Conservation (phyloP, 2,888 invertebrate genomes). For the Platerodrilus igneus region DNA sequence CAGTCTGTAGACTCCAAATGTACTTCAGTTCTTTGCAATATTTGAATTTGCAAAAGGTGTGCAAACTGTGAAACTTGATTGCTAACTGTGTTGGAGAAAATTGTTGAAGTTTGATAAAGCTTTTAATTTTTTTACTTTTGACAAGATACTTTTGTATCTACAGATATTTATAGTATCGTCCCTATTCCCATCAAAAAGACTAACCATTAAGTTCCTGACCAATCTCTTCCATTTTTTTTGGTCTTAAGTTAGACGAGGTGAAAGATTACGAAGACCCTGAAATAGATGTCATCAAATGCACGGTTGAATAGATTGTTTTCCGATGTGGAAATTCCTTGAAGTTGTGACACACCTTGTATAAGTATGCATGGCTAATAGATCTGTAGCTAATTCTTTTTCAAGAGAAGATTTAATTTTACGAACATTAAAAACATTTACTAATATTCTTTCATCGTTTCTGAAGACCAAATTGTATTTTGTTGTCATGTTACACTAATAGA, state of each 20-base stretch:
- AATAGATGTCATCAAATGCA: too few species aligned
- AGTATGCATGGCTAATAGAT: too few species aligned
- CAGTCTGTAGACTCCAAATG: conserved; percentile 1
- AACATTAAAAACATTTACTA: too few species aligned
- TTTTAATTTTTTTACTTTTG: conserved; percentile 3
- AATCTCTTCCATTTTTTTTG: conserved; percentile 3
- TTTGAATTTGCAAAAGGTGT: conserved; percentile 2
- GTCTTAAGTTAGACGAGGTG: conserved; percentile 4
- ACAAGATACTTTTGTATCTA: conserved; percentile 1
- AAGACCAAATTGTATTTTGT: too few species aligned
- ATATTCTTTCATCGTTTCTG: too few species aligned
- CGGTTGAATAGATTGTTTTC: too few species aligned
- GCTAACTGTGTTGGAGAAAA: conserved; percentile 6
- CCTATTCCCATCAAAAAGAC: too few species aligned
- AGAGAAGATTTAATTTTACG: conserved; percentile 3
- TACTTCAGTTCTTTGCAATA: conserved; percentile 1
- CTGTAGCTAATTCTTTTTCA: neutral
- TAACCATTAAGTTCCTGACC: too few species aligned
- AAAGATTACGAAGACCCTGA: conserved; percentile 4
- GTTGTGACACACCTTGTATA: too few species aligned
- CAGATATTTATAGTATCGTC: conserved; percentile 4
- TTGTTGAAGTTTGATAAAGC: too few species aligned
- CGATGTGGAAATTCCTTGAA: too few species aligned
- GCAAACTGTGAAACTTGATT: conserved; percentile 5
- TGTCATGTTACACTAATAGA: conserved; percentile 9